Evolutionary conservation across 2,797 vertebrate species (phyloP).

Genomic region (Xyrichtys novacula): DNA sequence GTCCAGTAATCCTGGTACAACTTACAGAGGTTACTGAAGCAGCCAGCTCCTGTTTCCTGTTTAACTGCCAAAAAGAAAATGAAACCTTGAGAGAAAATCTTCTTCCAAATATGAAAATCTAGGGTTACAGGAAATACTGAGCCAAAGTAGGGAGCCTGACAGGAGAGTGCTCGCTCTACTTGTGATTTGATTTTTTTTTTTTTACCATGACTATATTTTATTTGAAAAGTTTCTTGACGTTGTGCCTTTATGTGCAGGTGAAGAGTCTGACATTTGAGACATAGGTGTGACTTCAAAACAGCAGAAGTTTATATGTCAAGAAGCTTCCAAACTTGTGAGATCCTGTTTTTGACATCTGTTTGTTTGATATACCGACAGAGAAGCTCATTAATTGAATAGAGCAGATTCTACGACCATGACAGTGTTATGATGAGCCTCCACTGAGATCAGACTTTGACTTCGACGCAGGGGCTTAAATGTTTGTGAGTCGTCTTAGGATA

Average conservation of each 20-base stretch:
- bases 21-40: background rate
- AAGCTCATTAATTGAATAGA: slow-evolving; percentile 40
- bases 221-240: slow-evolving; percentile 32
- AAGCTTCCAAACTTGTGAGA: slow-evolving; percentile 5
- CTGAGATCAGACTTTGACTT: slow-evolving; percentile 8
- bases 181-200: slow-evolving; percentile 1
- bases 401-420: slow-evolving; percentile 21
- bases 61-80: background rate
- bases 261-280: slow-evolving; percentile 27
- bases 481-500: slow-evolving; percentile 50
- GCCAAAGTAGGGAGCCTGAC: slow-evolving; percentile 4
- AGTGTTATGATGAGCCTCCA: slow-evolving; percentile 24
- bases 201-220: slow-evolving; percentile 3
- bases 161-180: background rate
- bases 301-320: slow-evolving; percentile 20
- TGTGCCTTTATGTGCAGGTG: slow-evolving; percentile 19
- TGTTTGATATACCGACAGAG: slow-evolving; percentile 34
- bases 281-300: background rate
- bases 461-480: slow-evolving; percentile 23
- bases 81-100: background rate
- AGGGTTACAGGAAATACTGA: slow-evolving; percentile 20
- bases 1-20: background rate
- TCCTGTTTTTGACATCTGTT: slow-evolving; percentile 18
- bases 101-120: slow-evolving; percentile 9
- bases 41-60: background rate